Base-by-base conservation (phyloP, 35 echinoderm and acorn worm species). In the Ophiothrix spiculata region DNA sequence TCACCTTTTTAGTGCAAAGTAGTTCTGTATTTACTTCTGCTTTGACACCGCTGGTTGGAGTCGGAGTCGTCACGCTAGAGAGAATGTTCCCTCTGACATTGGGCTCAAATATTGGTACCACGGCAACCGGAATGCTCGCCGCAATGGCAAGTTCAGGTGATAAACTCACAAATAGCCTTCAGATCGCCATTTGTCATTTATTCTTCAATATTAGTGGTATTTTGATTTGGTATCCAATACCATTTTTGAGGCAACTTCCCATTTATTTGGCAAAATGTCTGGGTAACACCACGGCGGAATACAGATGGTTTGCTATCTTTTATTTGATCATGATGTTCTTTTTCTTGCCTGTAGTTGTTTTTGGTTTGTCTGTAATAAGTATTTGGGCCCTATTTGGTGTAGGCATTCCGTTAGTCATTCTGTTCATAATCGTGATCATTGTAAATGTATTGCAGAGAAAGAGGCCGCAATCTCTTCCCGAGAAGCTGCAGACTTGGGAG, bases 181-280 rank as follows among this genome's bases (percentile, higher is more conserved):
- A 99, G 36, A 88, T 99, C 28, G 89, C 96, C 16, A 38, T 99
- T 25, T 99, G 92, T n/a, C 96, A 99, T 88, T 69, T 99, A 75
- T 94, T 94, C 78, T 99, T 99, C 80, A 99, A 99, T 45, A 91
- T 99, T 38, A 79, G 82, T 14, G 96, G 92, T 79, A 99, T 99
- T 41, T 0, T 85, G 1, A 86, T 99, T 33, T 99, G 91, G 91
- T 99, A 99, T 80, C 96, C 96, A 1, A 33, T 99, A 1, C 96
- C 96, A 14, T 90, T 99, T 38, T 88, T 99, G 92, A 86, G 92
- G 32, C 84, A 83, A 23, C 36, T 93, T 17, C 96, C 96, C 0
- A 83, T 99, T 28, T 37, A 15, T 29, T 19, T 99, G 32, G 96
- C 96, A 16, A 90, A 88, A 36, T 78, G 60, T 38, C 86, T 99